phyloP scores from a whole-genome alignment of 2,888 invertebrate genomes.

The Ecliptopera silaceata region DNA sequence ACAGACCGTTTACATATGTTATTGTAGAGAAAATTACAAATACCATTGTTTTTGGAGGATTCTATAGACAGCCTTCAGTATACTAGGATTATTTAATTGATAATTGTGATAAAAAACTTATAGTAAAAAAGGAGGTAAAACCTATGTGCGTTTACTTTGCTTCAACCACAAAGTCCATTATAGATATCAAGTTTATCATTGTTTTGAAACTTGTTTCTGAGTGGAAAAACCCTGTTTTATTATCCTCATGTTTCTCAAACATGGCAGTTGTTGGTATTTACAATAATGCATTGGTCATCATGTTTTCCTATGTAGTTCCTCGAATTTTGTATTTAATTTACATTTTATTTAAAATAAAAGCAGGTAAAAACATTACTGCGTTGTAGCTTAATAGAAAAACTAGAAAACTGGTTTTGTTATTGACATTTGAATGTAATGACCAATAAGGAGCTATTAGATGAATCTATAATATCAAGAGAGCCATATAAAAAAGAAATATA shows the following conservation, averaged over 20 bases:
- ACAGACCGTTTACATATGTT: constrained; percentile 86
- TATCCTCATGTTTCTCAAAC: constrained; percentile 6
- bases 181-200: constrained; percentile 10
- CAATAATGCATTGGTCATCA: background rate
- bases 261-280: constrained; percentile 3
- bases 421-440: background rate
- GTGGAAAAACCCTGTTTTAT: constrained; percentile 19
- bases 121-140: background rate
- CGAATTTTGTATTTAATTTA: background rate
- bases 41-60: constrained; percentile 71
- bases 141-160: background rate
- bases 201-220: constrained; percentile 21
- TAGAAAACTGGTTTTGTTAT: background rate
- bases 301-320: background rate
- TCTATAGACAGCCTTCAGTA: constrained; percentile 63
- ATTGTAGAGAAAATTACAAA: constrained; percentile 85
- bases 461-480: no score
- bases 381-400: background rate
- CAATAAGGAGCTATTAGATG: no score
- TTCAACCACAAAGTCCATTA: constrained; percentile 6
- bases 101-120: background rate
- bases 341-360: background rate
- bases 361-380: background rate
- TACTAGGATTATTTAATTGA: constrained; percentile 44
- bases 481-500: no score